Percentiles rank a stretch among this genome's conserved stretches.
Conservation (phyloP, 2,113 vertebrate species). For the Anoplopoma fimbria region DNA sequence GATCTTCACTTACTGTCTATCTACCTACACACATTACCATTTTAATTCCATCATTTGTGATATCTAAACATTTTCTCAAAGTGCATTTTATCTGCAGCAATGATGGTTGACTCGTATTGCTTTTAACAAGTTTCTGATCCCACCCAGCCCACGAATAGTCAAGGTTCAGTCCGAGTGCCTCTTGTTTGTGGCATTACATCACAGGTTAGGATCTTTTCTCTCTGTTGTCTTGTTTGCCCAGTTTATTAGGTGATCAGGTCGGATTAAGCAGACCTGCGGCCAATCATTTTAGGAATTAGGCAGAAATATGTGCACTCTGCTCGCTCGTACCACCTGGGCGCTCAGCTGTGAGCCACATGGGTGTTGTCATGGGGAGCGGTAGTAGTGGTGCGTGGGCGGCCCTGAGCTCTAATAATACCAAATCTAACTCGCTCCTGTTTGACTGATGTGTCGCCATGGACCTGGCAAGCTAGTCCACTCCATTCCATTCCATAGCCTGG, state of each 20-base stretch:
- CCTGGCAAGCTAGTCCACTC: slow-evolving; percentile 3
- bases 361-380: not conserved
- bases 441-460: slow-evolving; percentile 37
- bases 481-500: slow-evolving; percentile 2
- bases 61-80: not conserved
- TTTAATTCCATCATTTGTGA: not conserved
- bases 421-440: slow-evolving; percentile 44
- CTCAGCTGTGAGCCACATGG: slow-evolving; percentile 61
- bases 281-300: slow-evolving; percentile 42
- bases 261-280: not conserved
- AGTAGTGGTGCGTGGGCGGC: slow-evolving; percentile 30
- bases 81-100: not conserved
- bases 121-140: slow-evolving; percentile 9
- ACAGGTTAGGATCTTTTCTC: not conserved
- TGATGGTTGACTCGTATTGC: not conserved
- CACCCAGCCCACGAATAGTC: not conserved
- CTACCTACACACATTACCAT: not conserved
- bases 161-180: not conserved
- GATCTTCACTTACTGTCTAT: not conserved
- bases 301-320: not conserved
- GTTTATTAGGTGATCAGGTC: slow-evolving; percentile 10
- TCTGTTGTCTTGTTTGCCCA: not conserved
- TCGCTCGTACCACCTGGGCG: slow-evolving; percentile 34
- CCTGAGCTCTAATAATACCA: slow-evolving; percentile 45
- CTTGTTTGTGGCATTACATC: slow-evolving; percentile 6